Evolutionary conservation across 2,797 vertebrate species (phyloP), one percentile per base, ranked within the genome.

Genomic region (Cichlasoma orientale): DNA sequence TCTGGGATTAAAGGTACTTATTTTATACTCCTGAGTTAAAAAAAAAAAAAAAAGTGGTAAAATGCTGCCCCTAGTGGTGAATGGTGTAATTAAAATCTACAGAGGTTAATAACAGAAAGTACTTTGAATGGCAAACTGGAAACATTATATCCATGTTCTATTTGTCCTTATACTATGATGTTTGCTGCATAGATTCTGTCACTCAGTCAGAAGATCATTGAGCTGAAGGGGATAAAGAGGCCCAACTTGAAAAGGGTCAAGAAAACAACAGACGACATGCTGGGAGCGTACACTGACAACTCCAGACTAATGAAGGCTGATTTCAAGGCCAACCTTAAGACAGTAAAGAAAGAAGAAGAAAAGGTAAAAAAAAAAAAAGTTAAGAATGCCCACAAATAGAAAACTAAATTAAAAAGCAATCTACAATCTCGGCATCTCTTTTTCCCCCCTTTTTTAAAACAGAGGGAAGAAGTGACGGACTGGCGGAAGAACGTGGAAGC

Each of bases 291-390:
- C 47, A 85, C 70, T 0, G 93, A 94, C 44, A 38, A 31, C 74
- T 92, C 94, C 82, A 96, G 92, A 85, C 90, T 93, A 77, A 96
- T 91, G 83, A 96, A 96, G 83, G 90, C 95, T 3, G 92, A 96
- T 74, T 95, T 96, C 82, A 96, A 96, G 76, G 95, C 82, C 75
- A 96, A 95, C 72, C 94, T 96, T 0, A 96, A 96, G 89, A 96
- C 96, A 4, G 96, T 96, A 72, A 96, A 96, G 89, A 96, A 96
- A 84, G 96, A 96, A 29, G 96, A 96, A 0, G 96, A 96, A 82
- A 96, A 96, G 94, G 95, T 95, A 75, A 80, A 47, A 3, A 1
- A 1, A 36, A 36, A 10, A 2, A 27, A 27, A 27, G 27, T 21
- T 36, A 3, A 25, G 59, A 21, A 55, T 77, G 25, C 3, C 10